Evolutionary conservation across 2,113 vertebrate genomes (phyloP).

Genomic region (Neodon shergylaensis): DNA sequence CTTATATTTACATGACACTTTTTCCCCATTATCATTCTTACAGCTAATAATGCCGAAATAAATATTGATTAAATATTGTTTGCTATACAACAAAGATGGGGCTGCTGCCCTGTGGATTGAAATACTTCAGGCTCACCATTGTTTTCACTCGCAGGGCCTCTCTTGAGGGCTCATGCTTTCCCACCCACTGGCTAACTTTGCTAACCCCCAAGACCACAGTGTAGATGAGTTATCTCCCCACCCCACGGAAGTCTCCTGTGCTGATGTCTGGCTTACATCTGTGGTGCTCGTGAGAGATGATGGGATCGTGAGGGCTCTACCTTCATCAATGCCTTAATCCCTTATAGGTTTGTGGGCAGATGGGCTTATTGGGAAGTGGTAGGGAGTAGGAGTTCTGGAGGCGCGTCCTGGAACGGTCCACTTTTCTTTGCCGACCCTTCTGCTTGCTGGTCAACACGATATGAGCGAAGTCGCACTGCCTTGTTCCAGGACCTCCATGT

Average conservation of each 20-base stretch:
- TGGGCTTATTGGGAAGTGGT: not conserved
- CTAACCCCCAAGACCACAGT: not conserved
- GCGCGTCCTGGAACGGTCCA: rapidly evolving
- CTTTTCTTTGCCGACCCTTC: too few relatives aligned
- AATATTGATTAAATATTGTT: conserved; percentile 49
- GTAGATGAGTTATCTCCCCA: not conserved
- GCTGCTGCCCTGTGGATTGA: not conserved
- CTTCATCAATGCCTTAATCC: not conserved
- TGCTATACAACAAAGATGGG: not conserved
- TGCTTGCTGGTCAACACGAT: not conserved
- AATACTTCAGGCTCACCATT: not conserved
- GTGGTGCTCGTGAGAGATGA: not conserved
- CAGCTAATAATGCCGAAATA: conserved; percentile 46
- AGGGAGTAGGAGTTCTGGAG: not conserved
- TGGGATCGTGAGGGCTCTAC: not conserved
- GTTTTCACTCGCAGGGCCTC: not conserved
- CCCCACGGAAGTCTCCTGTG: too few relatives aligned
- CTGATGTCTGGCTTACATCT: not conserved
- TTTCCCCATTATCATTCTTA: conserved; percentile 8
- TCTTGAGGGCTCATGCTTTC: not conserved
- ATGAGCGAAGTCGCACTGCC: too few relatives aligned
- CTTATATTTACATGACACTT: conserved; percentile 53
- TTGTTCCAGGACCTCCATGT: too few relatives aligned
- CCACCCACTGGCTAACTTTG: not conserved
- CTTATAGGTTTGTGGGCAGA: not conserved